phyloP scores from a whole-genome alignment of 2,888 invertebrate genomes.

The Alentia gelatinosa region DNA sequence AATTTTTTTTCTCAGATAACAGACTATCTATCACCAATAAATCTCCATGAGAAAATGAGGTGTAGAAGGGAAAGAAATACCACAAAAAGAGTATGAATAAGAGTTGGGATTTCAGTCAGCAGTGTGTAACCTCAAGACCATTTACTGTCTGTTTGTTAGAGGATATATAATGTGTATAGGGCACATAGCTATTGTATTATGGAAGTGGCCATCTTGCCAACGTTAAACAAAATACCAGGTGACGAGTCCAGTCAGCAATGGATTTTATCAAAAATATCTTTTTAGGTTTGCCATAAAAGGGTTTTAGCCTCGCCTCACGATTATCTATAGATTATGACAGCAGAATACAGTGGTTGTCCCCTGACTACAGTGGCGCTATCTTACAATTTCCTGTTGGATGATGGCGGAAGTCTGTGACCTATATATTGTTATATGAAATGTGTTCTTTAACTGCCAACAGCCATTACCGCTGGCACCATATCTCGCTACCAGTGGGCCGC shows the following conservation, averaged over 20 bases:
- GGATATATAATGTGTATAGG: not conserved
- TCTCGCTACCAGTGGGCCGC: slow-evolving; percentile 38
- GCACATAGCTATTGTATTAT: not conserved
- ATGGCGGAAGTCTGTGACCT: too few relatives aligned
- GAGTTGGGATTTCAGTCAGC: not conserved
- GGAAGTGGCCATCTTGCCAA: not conserved
- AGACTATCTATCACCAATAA: too few relatives aligned
- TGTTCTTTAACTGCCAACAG: not conserved
- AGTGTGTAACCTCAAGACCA: too few relatives aligned
- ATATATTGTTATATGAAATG: not conserved
- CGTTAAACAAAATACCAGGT: not conserved
- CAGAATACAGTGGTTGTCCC: not conserved
- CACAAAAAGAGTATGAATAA: not conserved
- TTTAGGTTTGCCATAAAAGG: not conserved
- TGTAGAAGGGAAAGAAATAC: too few relatives aligned
- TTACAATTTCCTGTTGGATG: not conserved
- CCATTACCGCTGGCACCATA: slow-evolving; percentile 12
- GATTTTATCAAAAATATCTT: not conserved
- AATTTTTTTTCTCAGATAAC: too few relatives aligned
- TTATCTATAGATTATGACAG: not conserved
- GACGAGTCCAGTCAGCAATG: not conserved
- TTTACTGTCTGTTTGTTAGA: too few relatives aligned
- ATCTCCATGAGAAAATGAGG: too few relatives aligned
- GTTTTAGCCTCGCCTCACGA: not conserved
- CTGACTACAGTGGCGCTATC: not conserved